phyloP scores from a whole-genome alignment of 2,888 invertebrate genomes.

The Apamea sordens region DNA sequence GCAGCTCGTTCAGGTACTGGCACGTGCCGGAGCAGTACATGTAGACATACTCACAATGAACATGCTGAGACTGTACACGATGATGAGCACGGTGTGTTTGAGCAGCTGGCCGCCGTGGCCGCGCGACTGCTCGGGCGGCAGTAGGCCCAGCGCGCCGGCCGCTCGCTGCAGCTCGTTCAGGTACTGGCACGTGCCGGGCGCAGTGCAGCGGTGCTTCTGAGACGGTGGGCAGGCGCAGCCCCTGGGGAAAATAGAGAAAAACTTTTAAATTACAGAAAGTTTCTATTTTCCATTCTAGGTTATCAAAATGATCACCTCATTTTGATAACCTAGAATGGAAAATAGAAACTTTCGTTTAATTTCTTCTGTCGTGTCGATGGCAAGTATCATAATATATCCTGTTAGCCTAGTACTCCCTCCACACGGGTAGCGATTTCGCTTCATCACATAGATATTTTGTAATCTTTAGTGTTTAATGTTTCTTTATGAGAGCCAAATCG shows the following conservation, averaged over 20 bases:
- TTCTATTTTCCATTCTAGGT: too few species aligned
- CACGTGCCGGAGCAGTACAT: background rate
- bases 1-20: conserved; percentile 71
- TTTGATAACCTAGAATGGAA: too few species aligned
- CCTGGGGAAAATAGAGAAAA: conserved; percentile 60
- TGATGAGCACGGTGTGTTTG: conserved; percentile 95
- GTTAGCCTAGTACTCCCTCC: background rate
- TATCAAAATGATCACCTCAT: too few species aligned
- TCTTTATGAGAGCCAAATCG: background rate
- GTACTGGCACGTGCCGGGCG: conserved; percentile 77
- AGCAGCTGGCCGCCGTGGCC: conserved; percentile 92
- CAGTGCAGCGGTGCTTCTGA: conserved; percentile 75
- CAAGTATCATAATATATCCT: background rate
- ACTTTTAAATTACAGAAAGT: too few species aligned
- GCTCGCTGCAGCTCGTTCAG: conserved; percentile 80
- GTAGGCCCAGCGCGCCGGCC: conserved; percentile 81
- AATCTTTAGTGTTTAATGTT: background rate
- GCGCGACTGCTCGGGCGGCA: conserved; percentile 83
- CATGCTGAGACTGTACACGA: conserved; percentile 95
- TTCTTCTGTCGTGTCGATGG: background rate
- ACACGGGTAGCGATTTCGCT: background rate
- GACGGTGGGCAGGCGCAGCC: conserved; percentile 84
- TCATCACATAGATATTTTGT: background rate
- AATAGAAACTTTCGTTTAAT: background rate
- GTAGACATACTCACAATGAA: conserved; percentile 92